A percentile compares a stretch with the other conserved stretches of the same genome.
phyloP scores from a whole-genome alignment of 2,113 vertebrate genomes.

The Cinclus mexicanus region DNA sequence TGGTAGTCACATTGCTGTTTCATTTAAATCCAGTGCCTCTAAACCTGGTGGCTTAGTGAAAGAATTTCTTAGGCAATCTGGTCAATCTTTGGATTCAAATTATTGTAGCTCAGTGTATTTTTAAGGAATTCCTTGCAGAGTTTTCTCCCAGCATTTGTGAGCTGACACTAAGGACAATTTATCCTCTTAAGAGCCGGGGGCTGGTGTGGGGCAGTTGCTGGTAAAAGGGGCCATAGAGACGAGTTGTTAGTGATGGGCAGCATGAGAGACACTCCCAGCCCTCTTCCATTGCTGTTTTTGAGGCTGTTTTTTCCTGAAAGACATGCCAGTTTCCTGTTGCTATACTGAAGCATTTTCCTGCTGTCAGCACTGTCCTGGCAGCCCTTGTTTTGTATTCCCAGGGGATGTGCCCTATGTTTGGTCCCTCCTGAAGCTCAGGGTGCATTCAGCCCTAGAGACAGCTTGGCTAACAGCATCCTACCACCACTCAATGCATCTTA shows the following conservation, averaged over 20 bases:
- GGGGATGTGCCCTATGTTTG: neutral
- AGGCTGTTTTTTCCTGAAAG: neutral
- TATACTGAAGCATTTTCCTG: neutral
- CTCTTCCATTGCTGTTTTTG: neutral
- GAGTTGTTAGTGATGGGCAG: neutral
- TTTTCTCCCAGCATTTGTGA: neutral
- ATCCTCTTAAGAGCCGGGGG: neutral
- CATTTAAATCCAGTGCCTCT: neutral
- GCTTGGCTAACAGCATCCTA: neutral
- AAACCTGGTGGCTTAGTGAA: neutral
- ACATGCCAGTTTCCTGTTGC: neutral
- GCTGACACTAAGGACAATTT: neutral
- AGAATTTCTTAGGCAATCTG: neutral
- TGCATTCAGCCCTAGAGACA: neutral
- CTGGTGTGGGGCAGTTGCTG: neutral
- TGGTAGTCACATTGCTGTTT: neutral
- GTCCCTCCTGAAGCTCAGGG: neutral
- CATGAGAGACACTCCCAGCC: neutral
- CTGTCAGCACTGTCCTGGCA: neutral
- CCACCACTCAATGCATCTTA: constrained; percentile 50
- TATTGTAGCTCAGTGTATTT: neutral
- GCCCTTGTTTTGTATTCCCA: neutral
- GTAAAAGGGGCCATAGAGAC: neutral
- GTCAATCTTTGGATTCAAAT: neutral
- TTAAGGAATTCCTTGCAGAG: neutral